Evolutionary conservation across 2,113 vertebrate genomes (phyloP), one percentile per base, ranked within the genome.

Genomic region (Nycticebus coucang): DNA sequence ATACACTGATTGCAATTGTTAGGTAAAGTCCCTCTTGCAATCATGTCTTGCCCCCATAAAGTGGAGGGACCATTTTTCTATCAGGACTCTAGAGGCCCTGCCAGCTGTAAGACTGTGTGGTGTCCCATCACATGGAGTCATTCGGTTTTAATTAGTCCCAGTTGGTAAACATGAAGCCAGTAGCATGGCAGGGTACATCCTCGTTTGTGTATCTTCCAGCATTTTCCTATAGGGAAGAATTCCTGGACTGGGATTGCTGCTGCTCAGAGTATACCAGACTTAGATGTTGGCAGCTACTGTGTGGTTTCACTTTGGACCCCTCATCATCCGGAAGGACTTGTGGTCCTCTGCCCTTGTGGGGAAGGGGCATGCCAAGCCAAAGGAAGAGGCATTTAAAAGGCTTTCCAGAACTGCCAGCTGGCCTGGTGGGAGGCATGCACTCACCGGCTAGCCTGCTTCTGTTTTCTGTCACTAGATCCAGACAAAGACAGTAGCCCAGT

Each of bases 401-500:
- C 37, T 64, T 45, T 41, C 7, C 33, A 7, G 30, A 41, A 37
- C 71, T 13, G 64, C 26, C 9, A 1, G 6, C 62, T 4, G 68
- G 68, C 89, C 53, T 4, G 21, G 0, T 28, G 50, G 79, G 7
- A n/a, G n/a, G 88, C 5, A 22, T 1, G n/a, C 30, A 14, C 78
- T 21, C 5, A 0, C 5, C 7, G 69, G 33, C 37, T 5, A 28
- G 55, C 35, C 18, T 0, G 30, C 35, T 88, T 77, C 35, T 77
- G 22, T 79, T 88, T 91, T 87, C 93, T 69, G 24, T 4, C 18
- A 8, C 35, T 91, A 99, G 98, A 96, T 99, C 80, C 98, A 98
- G 97, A 98, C 97, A 33, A 99, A 99, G 97, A 99, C 87, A 0
- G 98, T 99, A 37, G 91, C 98, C 64, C 98, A 99, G 95, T 99